phyloP scores from a whole-genome alignment of 2,888 invertebrate genomes.

The Oxyteleia sp. region DNA sequence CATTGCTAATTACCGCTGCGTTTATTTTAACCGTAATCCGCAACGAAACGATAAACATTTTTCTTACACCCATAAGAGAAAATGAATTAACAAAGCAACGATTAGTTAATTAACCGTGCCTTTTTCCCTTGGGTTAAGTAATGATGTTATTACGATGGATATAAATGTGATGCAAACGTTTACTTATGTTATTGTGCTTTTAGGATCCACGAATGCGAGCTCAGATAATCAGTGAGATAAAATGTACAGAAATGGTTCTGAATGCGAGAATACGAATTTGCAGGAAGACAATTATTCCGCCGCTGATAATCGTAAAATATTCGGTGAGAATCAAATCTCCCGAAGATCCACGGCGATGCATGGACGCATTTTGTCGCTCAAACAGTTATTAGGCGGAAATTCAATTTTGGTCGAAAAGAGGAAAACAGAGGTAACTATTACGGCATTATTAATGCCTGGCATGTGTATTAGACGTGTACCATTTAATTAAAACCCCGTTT shows the following conservation, averaged over 20 bases:
- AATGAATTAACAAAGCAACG: too few relatives aligned
- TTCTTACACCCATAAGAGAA: too few relatives aligned
- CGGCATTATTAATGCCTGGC: background rate
- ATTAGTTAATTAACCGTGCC: too few relatives aligned
- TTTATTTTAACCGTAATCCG: too few relatives aligned
- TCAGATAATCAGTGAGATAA: slow-evolving; percentile 24
- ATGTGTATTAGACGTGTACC: too few relatives aligned
- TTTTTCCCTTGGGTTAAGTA: too few relatives aligned
- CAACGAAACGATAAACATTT: too few relatives aligned
- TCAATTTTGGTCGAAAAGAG: slow-evolving; percentile 44
- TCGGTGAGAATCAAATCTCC: slow-evolving; percentile 39
- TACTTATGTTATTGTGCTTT: slow-evolving; percentile 10
- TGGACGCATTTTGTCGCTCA: slow-evolving; percentile 49
- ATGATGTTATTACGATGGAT: too few relatives aligned
- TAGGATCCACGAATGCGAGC: slow-evolving; percentile 24
- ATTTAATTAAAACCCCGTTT: too few relatives aligned
- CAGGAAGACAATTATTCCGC: slow-evolving; percentile 39
- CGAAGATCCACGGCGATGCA: slow-evolving; percentile 34
- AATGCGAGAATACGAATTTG: slow-evolving; percentile 29
- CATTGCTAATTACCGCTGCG: too few relatives aligned
- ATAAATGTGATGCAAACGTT: too few relatives aligned
- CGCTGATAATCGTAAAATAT: slow-evolving; percentile 33
- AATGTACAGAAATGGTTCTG: slow-evolving; percentile 33
- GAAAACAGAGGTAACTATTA: slow-evolving; percentile 48
- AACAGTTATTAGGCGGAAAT: slow-evolving; percentile 46